Conservation (phyloP, 2,797 vertebrate genomes). For the Tapirus indicus region DNA sequence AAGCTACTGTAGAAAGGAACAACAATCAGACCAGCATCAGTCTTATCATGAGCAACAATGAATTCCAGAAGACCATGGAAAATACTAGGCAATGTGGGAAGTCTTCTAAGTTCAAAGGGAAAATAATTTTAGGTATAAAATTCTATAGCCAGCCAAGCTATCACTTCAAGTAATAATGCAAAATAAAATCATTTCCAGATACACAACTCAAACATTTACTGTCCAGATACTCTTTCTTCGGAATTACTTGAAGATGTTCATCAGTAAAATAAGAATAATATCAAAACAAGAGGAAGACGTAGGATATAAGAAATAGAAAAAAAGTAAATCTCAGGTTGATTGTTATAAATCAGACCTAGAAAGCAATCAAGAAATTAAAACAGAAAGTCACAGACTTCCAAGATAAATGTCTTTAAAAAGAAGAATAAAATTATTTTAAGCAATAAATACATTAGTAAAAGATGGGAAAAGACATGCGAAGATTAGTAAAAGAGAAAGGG, state of each 20-base stretch:
- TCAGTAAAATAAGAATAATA: conserved; percentile 29
- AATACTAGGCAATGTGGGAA: no score
- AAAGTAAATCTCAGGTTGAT: neutral
- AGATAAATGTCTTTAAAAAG: neutral
- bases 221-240: neutral
- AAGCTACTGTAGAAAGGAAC: neutral
- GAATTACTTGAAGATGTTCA: neutral
- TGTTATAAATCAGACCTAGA: neutral
- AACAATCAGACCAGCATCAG: neutral
- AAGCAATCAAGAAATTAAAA: neutral
- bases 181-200: conserved; percentile 41
- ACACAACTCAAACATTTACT: conserved; percentile 27
- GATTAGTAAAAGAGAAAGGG: neutral
- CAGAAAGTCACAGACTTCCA: neutral
- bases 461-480: neutral
- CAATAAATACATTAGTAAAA: neutral
- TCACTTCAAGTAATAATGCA: conserved; percentile 5
- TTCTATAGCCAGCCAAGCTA: neutral
- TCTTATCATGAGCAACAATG: neutral
- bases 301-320: neutral
- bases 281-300: neutral
- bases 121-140: conserved; percentile 42
- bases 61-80: neutral
- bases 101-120: neutral
- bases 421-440: neutral